These are phyloP conservation scores for Electrophaes corylata DNA, from an alignment of 2,888 invertebrate species.

Conservation along the genomic window DNA sequence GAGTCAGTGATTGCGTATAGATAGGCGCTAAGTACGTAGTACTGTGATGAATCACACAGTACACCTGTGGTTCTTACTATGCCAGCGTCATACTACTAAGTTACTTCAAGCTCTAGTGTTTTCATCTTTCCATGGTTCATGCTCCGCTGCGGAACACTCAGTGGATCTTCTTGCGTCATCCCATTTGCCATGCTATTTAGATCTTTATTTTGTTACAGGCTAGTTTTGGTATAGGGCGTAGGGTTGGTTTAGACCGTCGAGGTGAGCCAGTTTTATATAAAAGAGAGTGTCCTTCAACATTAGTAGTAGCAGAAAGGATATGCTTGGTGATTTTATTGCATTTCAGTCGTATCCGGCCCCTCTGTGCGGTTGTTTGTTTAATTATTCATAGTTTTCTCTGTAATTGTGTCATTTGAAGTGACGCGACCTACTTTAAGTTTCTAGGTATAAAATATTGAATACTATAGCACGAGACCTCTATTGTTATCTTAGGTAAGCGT, in stretches of 20 bases:
- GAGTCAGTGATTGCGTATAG: conserved; percentile 32
- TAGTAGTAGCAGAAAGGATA: conserved; percentile 67
- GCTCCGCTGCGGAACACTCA: conserved; percentile 71
- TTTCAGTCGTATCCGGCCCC: conserved; percentile 66
- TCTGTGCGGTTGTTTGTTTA: conserved; percentile 54
- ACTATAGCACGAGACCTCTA: conserved; percentile 1
- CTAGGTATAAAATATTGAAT: conserved; percentile 12
- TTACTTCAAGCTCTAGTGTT: conserved; percentile 46
- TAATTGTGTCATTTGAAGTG: conserved; percentile 37
- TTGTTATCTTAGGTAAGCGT: conserved; percentile 11
- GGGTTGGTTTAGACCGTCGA: conserved; percentile 44
- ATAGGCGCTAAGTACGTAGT: conserved; percentile 5
- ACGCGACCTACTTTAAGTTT: conserved; percentile 25
- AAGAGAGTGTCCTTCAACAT: conserved; percentile 75
- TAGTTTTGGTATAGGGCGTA: conserved; percentile 22
- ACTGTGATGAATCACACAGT: conserved; percentile 36
- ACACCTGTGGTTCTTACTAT: conserved; percentile 31
- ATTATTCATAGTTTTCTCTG: conserved; percentile 46
- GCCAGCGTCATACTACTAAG: conserved; percentile 9
- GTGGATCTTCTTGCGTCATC: conserved; percentile 62
- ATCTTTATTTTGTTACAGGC: conserved; percentile 43
- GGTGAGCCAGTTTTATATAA: conserved; percentile 74
- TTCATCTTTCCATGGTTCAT: conserved; percentile 72
- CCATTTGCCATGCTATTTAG: conserved; percentile 42
- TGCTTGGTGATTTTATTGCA: conserved; percentile 64